Evolutionary conservation across 2,888 invertebrate genomes (phyloP), one percentile per base, ranked within the genome.

Genomic region (Heliconius ethilla): DNA sequence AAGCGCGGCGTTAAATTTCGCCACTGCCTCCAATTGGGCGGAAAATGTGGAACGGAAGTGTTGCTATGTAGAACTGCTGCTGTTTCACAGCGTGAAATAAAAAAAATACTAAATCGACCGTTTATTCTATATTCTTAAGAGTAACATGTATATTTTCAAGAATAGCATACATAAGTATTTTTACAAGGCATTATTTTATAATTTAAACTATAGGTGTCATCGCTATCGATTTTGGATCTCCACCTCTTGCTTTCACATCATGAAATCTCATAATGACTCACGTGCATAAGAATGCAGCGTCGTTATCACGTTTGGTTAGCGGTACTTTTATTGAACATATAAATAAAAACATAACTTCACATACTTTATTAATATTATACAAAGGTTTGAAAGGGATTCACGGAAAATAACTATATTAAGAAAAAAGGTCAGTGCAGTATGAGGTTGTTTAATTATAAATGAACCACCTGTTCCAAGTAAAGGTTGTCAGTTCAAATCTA

Each of bases 271-370:
- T 79, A 76, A 79, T 80, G 81, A 81, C 76, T 79, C 78, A 78
- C 72, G 33, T 80, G 73, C 75, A 75, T 78, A 79, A 80, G 81
- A 81, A 81, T 81, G 81, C 75, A 78, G 73, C 75, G 59, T 81
- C 78, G 81, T 81, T 81, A 81, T 78, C 80, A 79, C 79, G 79
- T 79, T 77, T 67, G 59, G 72, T 33, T 80, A 80, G 75, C 79
- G 79, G 81, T 75, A 76, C 75, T 79, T 81, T 79, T 78, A 82
- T 81, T 79, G 75, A 75, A 73, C 59, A 75, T 76, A 66, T 63
- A 77, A 51, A 77, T 69, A 66, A 59, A 77, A 77, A 75, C 51
- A 76, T 45, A 76, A 62, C n/a, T 45, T 73, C 63, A 67, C 33
- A 69, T 51, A 75, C 40, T 62, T 70, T 75, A 69, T 63, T 59